Evolutionary conservation across 2,797 vertebrate species (phyloP).

Genomic region (Lepidocolaptes lacrymiger): DNA sequence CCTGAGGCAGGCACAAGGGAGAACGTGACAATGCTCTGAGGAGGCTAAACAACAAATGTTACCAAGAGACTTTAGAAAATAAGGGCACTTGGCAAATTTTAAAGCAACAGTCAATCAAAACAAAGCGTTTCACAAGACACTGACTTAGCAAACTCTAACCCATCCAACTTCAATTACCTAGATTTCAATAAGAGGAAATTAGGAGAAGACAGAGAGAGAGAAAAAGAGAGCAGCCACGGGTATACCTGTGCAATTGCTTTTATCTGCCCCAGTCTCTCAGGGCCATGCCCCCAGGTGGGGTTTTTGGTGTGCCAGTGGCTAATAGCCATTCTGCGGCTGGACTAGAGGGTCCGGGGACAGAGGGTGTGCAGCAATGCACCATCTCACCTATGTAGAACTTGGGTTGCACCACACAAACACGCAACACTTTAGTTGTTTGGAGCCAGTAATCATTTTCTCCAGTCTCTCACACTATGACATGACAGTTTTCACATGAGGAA

Average conservation of each 20-base stretch:
- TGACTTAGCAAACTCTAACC: background rate
- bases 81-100: background rate
- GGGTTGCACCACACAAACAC: background rate
- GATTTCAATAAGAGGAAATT: background rate
- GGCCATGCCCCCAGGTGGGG: background rate
- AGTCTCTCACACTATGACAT: background rate
- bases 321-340: background rate
- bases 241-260: background rate
- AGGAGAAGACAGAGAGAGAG: background rate
- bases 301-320: background rate
- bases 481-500: conserved; percentile 8
- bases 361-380: background rate
- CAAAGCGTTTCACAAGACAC: background rate
- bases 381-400: background rate
- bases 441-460: background rate
- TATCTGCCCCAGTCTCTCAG: background rate
- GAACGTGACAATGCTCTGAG: background rate
- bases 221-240: background rate
- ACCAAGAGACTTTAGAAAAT: background rate
- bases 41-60: background rate
- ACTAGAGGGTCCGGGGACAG: background rate
- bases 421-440: background rate
- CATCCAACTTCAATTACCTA: background rate
- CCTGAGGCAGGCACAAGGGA: background rate
- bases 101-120: background rate